Evolutionary conservation across 2,888 invertebrate genomes (phyloP).

Genomic region (Dromius quadrimaculatus): DNA sequence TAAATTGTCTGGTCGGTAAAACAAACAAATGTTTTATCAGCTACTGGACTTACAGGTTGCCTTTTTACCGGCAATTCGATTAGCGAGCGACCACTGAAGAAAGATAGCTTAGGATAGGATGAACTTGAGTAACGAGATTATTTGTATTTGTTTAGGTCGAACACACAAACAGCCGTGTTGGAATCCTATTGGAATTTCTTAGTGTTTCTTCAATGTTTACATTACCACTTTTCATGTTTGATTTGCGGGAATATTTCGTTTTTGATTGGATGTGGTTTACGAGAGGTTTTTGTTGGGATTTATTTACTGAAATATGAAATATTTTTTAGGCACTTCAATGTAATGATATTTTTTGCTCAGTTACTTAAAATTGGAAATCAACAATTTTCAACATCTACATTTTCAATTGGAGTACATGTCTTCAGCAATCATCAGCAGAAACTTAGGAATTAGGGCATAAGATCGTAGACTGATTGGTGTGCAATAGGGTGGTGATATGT

Average conservation of each 20-base stretch:
- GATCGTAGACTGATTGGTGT: too few species aligned
- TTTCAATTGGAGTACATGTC: too few species aligned
- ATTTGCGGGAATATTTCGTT: background rate
- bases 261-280: background rate
- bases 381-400: too few species aligned
- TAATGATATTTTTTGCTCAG: too few species aligned
- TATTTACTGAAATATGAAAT: too few species aligned
- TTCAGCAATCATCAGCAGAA: too few species aligned
- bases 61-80: slow-evolving; percentile 33
- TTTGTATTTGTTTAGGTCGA: slow-evolving; percentile 16
- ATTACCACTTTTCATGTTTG: background rate
- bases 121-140: slow-evolving; percentile 29
- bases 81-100: slow-evolving; percentile 22
- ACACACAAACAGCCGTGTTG: slow-evolving; percentile 25
- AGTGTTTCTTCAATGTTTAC: slow-evolving; percentile 7
- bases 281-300: background rate
- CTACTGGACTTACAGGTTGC: slow-evolving; percentile 35
- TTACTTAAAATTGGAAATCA: too few species aligned
- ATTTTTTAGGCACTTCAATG: too few species aligned
- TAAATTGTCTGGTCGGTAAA: slow-evolving; percentile 37
- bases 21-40: slow-evolving; percentile 35
- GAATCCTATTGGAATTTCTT: slow-evolving; percentile 16
- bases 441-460: too few species aligned
- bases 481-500: too few species aligned
- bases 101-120: too few species aligned